Evolutionary conservation across 2,113 vertebrate genomes (phyloP).

Genomic region (Aegithalos caudatus): DNA sequence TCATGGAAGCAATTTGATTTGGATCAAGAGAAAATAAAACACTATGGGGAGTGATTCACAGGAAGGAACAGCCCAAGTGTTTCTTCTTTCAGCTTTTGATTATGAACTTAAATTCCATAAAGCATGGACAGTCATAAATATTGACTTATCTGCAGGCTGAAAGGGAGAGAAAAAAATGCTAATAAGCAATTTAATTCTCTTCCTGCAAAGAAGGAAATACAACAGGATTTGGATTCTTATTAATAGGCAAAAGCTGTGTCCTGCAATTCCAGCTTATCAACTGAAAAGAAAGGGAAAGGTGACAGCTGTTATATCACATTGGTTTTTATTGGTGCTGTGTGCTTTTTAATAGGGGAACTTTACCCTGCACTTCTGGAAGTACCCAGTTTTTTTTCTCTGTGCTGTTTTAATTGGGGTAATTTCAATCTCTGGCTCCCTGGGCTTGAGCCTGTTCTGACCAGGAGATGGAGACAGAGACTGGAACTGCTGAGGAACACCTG

Average conservation of each 20-base stretch:
- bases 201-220: neutral
- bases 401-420: neutral
- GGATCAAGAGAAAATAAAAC: neutral
- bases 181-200: neutral
- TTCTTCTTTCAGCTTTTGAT: neutral
- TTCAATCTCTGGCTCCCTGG: accelerated
- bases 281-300: neutral
- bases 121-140: neutral
- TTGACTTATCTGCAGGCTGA: neutral
- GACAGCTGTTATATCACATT: accelerated
- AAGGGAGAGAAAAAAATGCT: neutral
- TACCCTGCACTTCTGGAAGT: neutral
- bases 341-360: neutral
- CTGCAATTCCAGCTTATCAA: neutral
- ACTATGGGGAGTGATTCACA: neutral
- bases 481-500: neutral
- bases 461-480: constrained; percentile 58
- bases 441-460: neutral
- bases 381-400: neutral
- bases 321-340: neutral
- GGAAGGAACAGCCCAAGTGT: neutral
- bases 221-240: neutral
- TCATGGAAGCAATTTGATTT: neutral
- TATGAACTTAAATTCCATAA: neutral
- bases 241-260: neutral